Evolutionary conservation across 2,797 vertebrate genomes (phyloP).

Genomic region (Cyclopterus lumpus): DNA sequence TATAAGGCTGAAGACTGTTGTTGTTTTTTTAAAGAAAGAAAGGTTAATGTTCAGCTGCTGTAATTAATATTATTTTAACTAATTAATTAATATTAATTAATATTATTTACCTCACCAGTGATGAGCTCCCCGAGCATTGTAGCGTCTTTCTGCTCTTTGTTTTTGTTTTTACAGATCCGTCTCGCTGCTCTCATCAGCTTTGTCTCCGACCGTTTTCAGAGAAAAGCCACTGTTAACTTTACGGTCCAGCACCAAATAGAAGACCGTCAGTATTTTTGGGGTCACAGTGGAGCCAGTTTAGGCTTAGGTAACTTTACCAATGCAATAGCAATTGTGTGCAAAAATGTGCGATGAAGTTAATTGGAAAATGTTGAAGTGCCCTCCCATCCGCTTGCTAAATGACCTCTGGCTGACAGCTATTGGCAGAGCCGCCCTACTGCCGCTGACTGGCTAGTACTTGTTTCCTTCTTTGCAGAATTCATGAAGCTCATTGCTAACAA

Average conservation of each 20-base stretch:
- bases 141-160: too few species aligned
- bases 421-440: background rate
- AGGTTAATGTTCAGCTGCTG: background rate
- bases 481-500: background rate
- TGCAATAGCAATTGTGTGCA: background rate
- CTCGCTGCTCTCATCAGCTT: too few species aligned
- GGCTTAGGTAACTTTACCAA: too few species aligned
- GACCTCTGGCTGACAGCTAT: background rate
- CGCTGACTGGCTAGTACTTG: too few species aligned
- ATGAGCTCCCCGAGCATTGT: too few species aligned
- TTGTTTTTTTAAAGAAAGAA: background rate
- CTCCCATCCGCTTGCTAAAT: background rate
- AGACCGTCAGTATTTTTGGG: background rate
- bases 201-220: too few species aligned
- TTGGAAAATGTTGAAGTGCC: background rate
- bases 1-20: background rate
- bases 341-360: background rate
- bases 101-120: too few species aligned
- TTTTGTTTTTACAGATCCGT: too few species aligned
- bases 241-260: background rate
- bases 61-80: background rate
- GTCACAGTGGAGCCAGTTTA: too few species aligned
- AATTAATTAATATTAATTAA: too few species aligned
- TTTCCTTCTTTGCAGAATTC: too few species aligned
- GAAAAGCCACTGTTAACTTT: background rate